These are phyloP conservation scores for Scopus umbretta DNA, from an alignment of 2,113 vertebrate genomes.

Conservation along the genomic window DNA sequence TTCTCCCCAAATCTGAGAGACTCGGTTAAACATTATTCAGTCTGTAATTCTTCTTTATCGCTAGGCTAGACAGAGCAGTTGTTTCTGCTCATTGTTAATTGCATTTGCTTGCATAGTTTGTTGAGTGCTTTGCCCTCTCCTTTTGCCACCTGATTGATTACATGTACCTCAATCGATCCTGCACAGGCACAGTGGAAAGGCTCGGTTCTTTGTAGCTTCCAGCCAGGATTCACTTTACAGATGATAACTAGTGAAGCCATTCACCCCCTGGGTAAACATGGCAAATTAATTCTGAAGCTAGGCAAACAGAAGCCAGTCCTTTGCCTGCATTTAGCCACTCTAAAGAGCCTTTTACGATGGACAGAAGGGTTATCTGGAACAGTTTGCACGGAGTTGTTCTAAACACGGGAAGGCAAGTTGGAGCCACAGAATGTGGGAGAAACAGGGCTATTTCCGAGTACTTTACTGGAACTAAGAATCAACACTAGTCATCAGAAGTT, in stretches of 20 bases:
- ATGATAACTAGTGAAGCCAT: neutral
- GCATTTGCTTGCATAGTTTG: neutral
- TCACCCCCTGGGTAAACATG: neutral
- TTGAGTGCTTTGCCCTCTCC: neutral
- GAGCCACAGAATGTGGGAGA: neutral
- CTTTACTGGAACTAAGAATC: constrained; percentile 6
- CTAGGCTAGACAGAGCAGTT: neutral
- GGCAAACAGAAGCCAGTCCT: neutral
- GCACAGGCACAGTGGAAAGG: neutral
- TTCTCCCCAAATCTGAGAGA: neutral
- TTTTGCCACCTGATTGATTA: neutral
- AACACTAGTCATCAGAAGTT: neutral
- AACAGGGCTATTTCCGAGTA: constrained; percentile 1
- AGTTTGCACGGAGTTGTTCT: neutral
- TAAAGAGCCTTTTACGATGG: neutral
- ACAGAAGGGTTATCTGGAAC: neutral
- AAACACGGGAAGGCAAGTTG: neutral
- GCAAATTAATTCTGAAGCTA: neutral
- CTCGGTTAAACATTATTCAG: neutral
- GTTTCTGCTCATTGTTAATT: neutral
- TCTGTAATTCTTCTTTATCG: neutral
- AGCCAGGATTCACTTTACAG: neutral
- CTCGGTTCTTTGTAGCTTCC: neutral
- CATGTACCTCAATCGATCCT: neutral
- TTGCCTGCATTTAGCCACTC: neutral